phyloP scores from a whole-genome alignment of 1,140 invertebrate species.

The Zaprionus tsacasi region DNA sequence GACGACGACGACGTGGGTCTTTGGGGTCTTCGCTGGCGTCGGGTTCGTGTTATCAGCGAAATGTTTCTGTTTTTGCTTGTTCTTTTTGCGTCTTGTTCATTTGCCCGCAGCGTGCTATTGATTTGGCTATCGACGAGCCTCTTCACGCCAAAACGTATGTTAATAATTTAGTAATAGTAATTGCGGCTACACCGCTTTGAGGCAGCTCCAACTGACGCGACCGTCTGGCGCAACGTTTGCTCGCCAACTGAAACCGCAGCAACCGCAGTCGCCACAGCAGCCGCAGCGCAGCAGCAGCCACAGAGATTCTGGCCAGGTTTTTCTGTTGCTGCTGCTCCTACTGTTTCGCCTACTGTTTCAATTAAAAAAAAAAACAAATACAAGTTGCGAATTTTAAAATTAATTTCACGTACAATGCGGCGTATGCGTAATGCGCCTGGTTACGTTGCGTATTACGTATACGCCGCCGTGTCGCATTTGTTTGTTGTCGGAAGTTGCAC shows the following conservation, averaged over 20 bases:
- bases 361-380: too few relatives aligned
- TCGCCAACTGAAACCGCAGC: conserved; percentile 54
- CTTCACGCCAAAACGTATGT: conserved; percentile 28
- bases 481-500: conserved; percentile 23
- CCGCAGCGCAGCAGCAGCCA: conserved; percentile 21
- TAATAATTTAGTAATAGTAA: conserved; percentile 12
- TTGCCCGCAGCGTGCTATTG: conserved; percentile 50
- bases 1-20: neutral
- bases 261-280: conserved; percentile 13
- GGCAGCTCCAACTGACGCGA: conserved; percentile 35
- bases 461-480: conserved; percentile 10
- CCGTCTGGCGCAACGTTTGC: conserved; percentile 58
- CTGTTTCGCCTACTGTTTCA: too few relatives aligned
- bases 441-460: conserved; percentile 32
- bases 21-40: conserved; percentile 3
- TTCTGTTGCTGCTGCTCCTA: too few relatives aligned
- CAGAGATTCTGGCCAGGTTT: neutral
- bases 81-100: conserved; percentile 22
- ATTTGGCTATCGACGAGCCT: conserved; percentile 55
- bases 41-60: conserved; percentile 1
- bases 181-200: conserved; percentile 3
- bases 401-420: conserved; percentile 15
- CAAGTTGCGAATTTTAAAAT: conserved; percentile 12
- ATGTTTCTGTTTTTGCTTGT: neutral
- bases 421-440: conserved; percentile 10